Percentiles rank a stretch among this genome's conserved stretches.
Conservation (phyloP, 2,113 vertebrate genomes). For the Hipposideros armiger region DNA sequence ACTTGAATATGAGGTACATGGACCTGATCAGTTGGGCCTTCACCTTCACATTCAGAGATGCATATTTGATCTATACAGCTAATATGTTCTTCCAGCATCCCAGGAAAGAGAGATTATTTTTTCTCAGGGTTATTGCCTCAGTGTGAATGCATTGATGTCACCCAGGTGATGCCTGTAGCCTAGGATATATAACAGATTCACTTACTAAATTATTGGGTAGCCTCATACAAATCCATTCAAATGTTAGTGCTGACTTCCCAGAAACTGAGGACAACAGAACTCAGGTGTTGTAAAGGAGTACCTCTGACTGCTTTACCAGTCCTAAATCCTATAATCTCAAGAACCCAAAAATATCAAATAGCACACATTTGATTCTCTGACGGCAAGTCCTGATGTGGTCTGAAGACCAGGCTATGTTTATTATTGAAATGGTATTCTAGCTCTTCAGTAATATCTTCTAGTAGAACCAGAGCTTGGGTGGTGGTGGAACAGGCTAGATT, state of each 20-base stretch:
- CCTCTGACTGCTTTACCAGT: neutral
- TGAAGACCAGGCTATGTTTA: neutral
- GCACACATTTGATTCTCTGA: neutral
- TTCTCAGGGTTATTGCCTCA: neutral
- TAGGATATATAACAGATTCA: neutral
- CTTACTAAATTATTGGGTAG: neutral
- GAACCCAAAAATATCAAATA: neutral
- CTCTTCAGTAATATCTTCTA: neutral
- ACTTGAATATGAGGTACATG: neutral
- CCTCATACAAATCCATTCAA: neutral
- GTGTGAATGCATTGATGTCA: constrained; percentile 10
- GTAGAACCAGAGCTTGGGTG: neutral
- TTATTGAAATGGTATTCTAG: constrained; percentile 10
- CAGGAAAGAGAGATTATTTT: neutral
- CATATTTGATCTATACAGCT: neutral
- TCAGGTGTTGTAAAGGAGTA: constrained; percentile 5
- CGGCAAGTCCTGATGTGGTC: neutral
- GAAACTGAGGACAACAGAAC: neutral
- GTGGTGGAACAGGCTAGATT: neutral
- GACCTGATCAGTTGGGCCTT: neutral
- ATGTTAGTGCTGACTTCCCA: constrained; percentile 21
- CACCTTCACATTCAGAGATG: neutral
- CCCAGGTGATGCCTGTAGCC: neutral
- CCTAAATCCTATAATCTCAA: neutral
- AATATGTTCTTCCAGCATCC: neutral